Evolutionary conservation across 2,888 invertebrate genomes (phyloP), one percentile per base, ranked within the genome.

Genomic region (Brassicogethes aeneus): DNA sequence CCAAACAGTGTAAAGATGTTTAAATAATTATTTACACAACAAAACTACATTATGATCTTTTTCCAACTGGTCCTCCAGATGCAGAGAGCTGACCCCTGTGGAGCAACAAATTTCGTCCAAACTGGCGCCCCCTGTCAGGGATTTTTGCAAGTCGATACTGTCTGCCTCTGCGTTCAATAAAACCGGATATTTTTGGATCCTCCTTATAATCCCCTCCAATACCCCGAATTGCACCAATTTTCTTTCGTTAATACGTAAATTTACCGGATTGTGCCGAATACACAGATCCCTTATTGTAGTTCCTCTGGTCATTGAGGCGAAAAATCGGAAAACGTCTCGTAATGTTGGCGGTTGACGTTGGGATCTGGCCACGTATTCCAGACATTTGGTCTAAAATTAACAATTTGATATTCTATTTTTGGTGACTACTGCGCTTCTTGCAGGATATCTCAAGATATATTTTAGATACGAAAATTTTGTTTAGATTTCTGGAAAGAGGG

Each of bases 61-160:
- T 55, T 91, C 91, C 13, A 92, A 79, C 46, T 86, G 79, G 52
- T 85, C 83, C 57, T 90, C 88, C 38, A 92, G 74, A 45, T 85
- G 80, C 32, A 79, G 78, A 3, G 82, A 74, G 40, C 82, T 82
- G 33, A 88, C 73, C 12, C 83, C 82, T 7, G 86, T 84, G 42
- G 83, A 76, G 61, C 91, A 89, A 66, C 94, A 93, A 55, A 95
- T 92, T 67, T 93, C 90, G 69, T 95, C 94, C 42, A 85, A 77
- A 62, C 83, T 87, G 47, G 83, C 80, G 1, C 75, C 70, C 0
- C 94, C 94, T 34, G 85, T 86, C 60, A 92, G 87, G 56, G 85
- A 74, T 37, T 76, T 72, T 31, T 79, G 75, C 29, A 82, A 66
- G 30, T 65, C 65, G 2, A 41, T 3, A n/a, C 30, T 23, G 8